Evolutionary conservation across 2,797 vertebrate genomes (phyloP), one percentile per base, ranked within the genome.

Genomic region (Streptopelia turtur): DNA sequence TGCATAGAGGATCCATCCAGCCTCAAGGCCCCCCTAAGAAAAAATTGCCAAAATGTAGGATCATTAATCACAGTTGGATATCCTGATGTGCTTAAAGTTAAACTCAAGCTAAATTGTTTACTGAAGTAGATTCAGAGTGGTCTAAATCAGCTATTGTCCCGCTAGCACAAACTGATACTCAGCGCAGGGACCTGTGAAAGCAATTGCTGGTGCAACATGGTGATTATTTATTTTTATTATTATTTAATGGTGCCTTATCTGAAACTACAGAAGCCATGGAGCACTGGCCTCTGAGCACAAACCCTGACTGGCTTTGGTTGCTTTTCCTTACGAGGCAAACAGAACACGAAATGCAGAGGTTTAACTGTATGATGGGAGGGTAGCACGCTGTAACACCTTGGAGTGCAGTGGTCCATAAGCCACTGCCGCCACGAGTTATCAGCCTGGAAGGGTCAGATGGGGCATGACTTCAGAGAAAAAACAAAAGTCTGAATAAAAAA

Each of bases 341-440:
- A 76, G 74, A 88, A 65, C 10, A 45, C 0, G 6, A 64, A 77
- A 64, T 41, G 30, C n/a, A 76, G 45, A 71, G 33, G 13, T 52
- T 53, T 60, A 80, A 25, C 18, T 35, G 37, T 1, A 0, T 23
- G 47, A 35, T 7, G 50, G 35, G 52, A 77, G 23, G 27, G 49
- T 1, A 90, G 55, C 37, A 37, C 35, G 23, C 15, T 3, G 8
- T 35, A 66, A 39, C 0, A 0, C 28, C 75, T 21, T 2, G 27
- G 81, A 77, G 70, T 17, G 14, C 43, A 55, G 45, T 4, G 55
- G 53, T 72, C 45, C 16, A 2, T n/a, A 45, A 77, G 57, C 10
- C 59, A 72, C 63, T 70, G 21, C 41, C 72, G 49, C 39, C 16
- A 39, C 18, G 37, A 33, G 37, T 39, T 56, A 33, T 20, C 52